These are phyloP conservation scores for Ctenosaura bakeri DNA, from an alignment of 2,797 vertebrate genomes.

Conservation along the genomic window DNA sequence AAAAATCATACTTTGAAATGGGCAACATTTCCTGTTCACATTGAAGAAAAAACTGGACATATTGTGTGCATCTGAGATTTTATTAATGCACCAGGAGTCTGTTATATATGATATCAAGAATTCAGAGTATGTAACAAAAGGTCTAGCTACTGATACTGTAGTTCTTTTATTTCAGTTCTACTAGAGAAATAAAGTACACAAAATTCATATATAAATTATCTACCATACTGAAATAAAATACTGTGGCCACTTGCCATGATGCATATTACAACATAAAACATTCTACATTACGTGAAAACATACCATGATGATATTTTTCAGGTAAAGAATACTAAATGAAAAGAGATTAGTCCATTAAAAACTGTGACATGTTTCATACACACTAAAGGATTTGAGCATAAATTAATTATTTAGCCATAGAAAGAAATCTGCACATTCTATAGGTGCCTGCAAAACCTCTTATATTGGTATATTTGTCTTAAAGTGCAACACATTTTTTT, in stretches of 20 bases:
- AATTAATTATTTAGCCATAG: conserved; percentile 56
- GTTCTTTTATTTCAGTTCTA: conserved; percentile 70
- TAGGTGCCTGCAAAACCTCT: conserved; percentile 52
- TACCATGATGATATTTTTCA: conserved; percentile 37
- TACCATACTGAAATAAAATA: conserved; percentile 54
- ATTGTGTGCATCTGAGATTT: conserved; percentile 41
- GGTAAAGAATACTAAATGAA: conserved; percentile 50
- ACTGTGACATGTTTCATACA: conserved; percentile 58
- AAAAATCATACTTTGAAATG: conserved; percentile 49
- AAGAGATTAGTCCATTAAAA: conserved; percentile 67
- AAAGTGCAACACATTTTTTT: conserved; percentile 3
- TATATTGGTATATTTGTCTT: conserved; percentile 50
- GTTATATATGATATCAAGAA: conserved; percentile 26
- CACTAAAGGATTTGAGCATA: conserved; percentile 49
- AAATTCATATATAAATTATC: conserved; percentile 50
- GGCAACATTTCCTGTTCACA: conserved; percentile 5
- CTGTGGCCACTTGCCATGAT: conserved; percentile 8
- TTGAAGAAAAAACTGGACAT: conserved; percentile 29
- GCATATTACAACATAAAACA: conserved; percentile 41
- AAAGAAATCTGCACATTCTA: conserved; percentile 51
- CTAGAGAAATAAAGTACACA: conserved; percentile 64
- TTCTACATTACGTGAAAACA: conserved; percentile 41
- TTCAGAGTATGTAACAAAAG: conserved; percentile 54
- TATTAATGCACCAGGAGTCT: conserved; percentile 31
- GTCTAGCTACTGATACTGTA: conserved; percentile 56